Evolutionary conservation across 2,797 vertebrate genomes (phyloP), one percentile per base, ranked within the genome.

Genomic region (Argyrosomus regius): DNA sequence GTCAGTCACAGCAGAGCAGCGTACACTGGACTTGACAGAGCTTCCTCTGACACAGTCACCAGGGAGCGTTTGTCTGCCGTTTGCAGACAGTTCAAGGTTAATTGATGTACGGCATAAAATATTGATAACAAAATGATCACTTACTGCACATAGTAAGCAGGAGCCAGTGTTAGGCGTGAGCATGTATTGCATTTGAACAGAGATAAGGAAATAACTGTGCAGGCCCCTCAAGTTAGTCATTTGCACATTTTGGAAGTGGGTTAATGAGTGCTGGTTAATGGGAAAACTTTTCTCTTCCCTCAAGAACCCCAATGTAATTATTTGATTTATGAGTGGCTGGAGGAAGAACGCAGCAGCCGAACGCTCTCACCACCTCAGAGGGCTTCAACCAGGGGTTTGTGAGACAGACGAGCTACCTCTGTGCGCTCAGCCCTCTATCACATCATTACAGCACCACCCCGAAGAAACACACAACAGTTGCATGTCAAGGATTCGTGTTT

Each of bases 1-100:
- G 88, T 91, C 91, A 90, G 62, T 94, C 91, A 90, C 66, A 5
- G 77, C 78, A 4, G 71, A 60, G 22, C 46, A 8, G 80, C 68
- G 78, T 41, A 4, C 18, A 66, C 64, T 56, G 83, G 84, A 84
- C 82, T 62, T 81, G 85, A 83, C 84, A 72, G 84, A 62, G 73
- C 67, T 77, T 77, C 75, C 76, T 84, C 74, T 88, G 83, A 81
- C 86, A 64, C 46, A 22, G 56, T 87, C 91, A 69, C 83, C 54
- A 1, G 87, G 85, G 89, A 91, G 70, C 69, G 35, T 92, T 93
- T 89, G 85, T 83, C 88, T 91, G 77, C 74, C 3, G 22, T 72
- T 88, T 24, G 13, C 89, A 89, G 88, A 91, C 92, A 90, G 89
- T 93, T 92, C 91, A 93, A 94, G 91, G 93, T 93, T 92, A 94